phyloP scores from a whole-genome alignment of 2,888 invertebrate species.

The Clistopyga incitator region DNA sequence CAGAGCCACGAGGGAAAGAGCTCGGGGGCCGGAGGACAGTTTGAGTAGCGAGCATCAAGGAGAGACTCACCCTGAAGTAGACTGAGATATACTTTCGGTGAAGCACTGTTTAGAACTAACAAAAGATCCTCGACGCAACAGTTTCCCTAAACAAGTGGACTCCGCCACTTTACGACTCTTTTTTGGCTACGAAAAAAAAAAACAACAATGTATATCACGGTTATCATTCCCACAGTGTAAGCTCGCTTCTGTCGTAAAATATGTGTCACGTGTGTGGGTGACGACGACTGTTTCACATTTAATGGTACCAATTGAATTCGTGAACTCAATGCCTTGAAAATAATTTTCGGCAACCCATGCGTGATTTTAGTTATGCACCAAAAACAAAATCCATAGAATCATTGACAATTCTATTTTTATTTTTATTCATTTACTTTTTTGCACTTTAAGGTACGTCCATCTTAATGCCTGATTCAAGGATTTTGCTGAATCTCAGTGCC shows the following conservation, averaged over 20 bases:
- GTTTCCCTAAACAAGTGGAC: constrained; percentile 76
- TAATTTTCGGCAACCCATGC: too few species aligned
- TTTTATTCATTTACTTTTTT: too few species aligned
- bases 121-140: constrained; percentile 76
- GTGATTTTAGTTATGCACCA: too few species aligned
- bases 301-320: too few species aligned
- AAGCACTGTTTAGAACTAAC: constrained; percentile 76
- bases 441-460: too few species aligned
- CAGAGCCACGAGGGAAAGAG: constrained; percentile 41
- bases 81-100: constrained; percentile 72
- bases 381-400: too few species aligned
- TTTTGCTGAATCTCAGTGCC: neutral
- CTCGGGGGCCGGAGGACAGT: constrained; percentile 57
- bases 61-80: constrained; percentile 48
- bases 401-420: too few species aligned
- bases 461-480: neutral
- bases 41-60: constrained; percentile 53
- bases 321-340: too few species aligned
- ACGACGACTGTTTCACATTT: too few species aligned
- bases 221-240: neutral
- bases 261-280: too few species aligned
- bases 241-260: neutral
- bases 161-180: constrained; percentile 63
- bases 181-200: constrained; percentile 15
- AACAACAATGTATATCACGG: too few species aligned